Conservation (phyloP, 2,888 invertebrate genomes). For the Slavum lentiscoides region DNA sequence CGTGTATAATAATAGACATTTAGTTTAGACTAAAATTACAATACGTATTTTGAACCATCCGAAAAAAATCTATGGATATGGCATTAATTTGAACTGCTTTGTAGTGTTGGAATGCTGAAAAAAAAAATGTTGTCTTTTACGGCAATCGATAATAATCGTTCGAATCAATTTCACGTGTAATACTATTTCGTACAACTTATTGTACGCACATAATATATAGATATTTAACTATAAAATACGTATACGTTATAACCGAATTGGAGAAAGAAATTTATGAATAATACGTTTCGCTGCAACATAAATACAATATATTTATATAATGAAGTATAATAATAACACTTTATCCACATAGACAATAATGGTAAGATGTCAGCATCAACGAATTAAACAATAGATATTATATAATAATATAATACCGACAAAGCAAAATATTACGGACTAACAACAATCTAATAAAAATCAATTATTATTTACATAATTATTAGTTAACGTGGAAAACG, state of each 20-base stretch:
- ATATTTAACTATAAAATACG: neutral
- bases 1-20: too few species aligned
- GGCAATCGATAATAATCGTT: too few species aligned
- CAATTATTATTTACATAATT: conserved; percentile 28
- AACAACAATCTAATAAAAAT: neutral
- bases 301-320: neutral
- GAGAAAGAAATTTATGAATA: neutral
- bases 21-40: too few species aligned
- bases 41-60: too few species aligned
- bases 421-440: conserved; percentile 17
- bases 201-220: neutral
- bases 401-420: neutral
- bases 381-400: neutral
- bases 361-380: conserved; percentile 14
- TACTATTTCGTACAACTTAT: too few species aligned
- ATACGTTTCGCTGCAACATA: neutral
- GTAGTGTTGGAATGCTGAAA: too few species aligned
- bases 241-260: neutral
- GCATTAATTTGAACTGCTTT: too few species aligned
- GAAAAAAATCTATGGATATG: too few species aligned
- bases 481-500: conserved; percentile 31
- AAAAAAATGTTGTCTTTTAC: too few species aligned
- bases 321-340: neutral
- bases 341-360: neutral
- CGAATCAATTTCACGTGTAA: too few species aligned